phyloP scores from a whole-genome alignment of 2,113 vertebrate species.

The Neodon shergylaensis region DNA sequence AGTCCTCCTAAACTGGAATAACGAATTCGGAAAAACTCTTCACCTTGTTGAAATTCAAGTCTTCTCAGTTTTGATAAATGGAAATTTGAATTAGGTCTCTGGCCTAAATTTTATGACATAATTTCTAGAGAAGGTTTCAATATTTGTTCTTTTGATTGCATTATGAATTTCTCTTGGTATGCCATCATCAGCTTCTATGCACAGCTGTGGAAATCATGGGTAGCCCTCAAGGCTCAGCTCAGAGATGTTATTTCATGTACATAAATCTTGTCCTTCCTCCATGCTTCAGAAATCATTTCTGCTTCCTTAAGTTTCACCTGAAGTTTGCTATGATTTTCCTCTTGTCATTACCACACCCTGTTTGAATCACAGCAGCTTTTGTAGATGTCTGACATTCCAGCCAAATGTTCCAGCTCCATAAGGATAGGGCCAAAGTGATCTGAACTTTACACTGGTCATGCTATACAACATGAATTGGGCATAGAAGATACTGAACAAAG shows the following conservation, averaged over 20 bases:
- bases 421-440: not conserved
- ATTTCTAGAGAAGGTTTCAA: conserved; percentile 7
- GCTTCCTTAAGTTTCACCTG: conserved; percentile 22
- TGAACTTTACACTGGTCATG: not conserved
- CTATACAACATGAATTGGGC: not conserved
- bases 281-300: not conserved
- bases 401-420: not conserved
- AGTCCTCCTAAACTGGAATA: not conserved
- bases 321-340: conserved; percentile 56
- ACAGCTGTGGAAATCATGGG: not conserved
- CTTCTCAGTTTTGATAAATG: conserved; percentile 37
- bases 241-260: not conserved
- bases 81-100: not conserved
- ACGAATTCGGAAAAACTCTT: not conserved
- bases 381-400: not conserved
- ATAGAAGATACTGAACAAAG: not conserved
- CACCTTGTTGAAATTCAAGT: conserved; percentile 14
- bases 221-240: not conserved
- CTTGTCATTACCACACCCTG: not conserved
- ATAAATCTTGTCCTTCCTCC: not conserved
- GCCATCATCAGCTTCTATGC: not conserved
- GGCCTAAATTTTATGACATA: conserved; percentile 33
- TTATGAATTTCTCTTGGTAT: not conserved
- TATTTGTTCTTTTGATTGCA: not conserved
- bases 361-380: not conserved